Conservation (phyloP, 2,113 vertebrate species). For the Holacanthus passer region DNA sequence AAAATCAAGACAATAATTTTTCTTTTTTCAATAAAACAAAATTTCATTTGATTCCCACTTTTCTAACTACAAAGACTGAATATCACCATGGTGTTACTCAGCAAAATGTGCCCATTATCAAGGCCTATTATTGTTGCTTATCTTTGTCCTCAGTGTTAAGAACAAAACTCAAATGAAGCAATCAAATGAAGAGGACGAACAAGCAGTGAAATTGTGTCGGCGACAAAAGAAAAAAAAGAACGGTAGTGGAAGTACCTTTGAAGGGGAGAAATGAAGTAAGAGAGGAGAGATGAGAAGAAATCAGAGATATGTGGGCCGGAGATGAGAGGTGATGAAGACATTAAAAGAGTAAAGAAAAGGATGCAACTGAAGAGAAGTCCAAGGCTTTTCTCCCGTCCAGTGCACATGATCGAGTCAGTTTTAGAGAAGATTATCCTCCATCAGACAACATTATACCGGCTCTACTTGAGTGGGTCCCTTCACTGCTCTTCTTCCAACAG, state of each 20-base stretch:
- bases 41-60: background rate
- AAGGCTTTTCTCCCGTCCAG: conserved; percentile 1
- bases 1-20: background rate
- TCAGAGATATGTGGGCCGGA: conserved; percentile 6
- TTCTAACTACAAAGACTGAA: background rate
- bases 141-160: conserved; percentile 7
- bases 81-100: conserved; percentile 17
- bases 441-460: conserved; percentile 23
- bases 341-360: background rate
- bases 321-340: background rate
- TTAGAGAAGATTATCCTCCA: conserved; percentile 14
- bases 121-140: conserved; percentile 7
- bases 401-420: conserved; percentile 9
- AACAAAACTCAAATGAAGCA: conserved; percentile 22
- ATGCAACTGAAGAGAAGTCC: background rate
- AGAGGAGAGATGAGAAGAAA: background rate
- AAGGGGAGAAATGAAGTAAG: background rate
- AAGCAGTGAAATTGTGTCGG: background rate
- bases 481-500: background rate
- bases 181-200: background rate
- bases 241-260: background rate
- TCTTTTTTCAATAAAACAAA: background rate
- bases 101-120: conserved; percentile 22
- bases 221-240: conserved; percentile 6
- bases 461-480: background rate